Conservation (phyloP, 1,140 invertebrate genomes). For the Drosophila nasuta region DNA sequence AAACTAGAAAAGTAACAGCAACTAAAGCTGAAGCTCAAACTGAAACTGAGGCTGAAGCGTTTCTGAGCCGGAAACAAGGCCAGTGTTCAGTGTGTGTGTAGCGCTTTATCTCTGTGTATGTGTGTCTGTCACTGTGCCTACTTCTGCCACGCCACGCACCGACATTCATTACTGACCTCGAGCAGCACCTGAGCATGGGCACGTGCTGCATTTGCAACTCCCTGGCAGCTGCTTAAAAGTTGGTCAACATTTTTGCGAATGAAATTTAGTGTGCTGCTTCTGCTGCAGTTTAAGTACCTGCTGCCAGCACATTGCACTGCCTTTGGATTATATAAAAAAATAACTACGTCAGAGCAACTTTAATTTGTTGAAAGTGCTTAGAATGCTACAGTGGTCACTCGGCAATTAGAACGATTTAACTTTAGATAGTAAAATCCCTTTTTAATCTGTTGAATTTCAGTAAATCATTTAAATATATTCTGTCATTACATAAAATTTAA, state of each 20-base stretch:
- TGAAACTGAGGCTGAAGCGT: background rate
- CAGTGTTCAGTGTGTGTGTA: constrained; percentile 33
- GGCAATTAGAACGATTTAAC: background rate
- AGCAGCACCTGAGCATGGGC: constrained; percentile 21
- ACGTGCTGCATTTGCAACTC: constrained; percentile 62
- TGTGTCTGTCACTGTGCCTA: constrained; percentile 8
- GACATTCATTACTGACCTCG: constrained; percentile 38
- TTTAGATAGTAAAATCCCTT: background rate
- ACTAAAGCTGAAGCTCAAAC: background rate
- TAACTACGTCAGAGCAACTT: background rate
- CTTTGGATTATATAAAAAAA: background rate
- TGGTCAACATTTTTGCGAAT: constrained; percentile 49
- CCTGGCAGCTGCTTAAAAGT: constrained; percentile 56
- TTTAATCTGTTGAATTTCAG: background rate
- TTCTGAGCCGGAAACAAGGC: constrained; percentile 51
- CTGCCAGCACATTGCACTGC: background rate
- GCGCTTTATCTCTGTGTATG: constrained; percentile 14
- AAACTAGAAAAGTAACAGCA: constrained; percentile 27
- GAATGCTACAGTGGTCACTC: background rate
- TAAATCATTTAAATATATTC: too few relatives aligned
- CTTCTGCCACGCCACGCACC: constrained; percentile 11
- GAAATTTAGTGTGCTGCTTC: constrained; percentile 69
- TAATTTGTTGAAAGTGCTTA: constrained; percentile 1
- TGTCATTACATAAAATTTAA: too few relatives aligned
- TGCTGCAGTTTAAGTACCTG: constrained; percentile 57